These are phyloP conservation scores for Nemoura dubitans DNA, from an alignment of 2,888 invertebrate species.

Conservation along the genomic window DNA sequence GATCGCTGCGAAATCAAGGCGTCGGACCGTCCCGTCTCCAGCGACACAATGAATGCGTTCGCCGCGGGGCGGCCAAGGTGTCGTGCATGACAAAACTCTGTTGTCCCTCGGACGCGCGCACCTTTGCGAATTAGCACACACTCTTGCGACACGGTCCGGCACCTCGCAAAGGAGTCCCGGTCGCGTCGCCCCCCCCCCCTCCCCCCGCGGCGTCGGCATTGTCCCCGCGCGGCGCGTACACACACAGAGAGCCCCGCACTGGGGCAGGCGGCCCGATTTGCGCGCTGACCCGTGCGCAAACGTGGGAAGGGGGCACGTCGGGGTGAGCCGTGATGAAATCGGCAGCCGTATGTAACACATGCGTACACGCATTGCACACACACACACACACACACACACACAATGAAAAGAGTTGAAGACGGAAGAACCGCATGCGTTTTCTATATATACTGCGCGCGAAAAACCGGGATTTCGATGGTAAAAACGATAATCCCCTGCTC, in stretches of 20 bases:
- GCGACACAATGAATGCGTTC: no score
- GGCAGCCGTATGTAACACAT: no score
- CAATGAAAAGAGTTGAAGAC: background rate
- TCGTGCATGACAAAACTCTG: no score
- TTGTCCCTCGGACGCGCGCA: background rate
- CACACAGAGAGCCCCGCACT: no score
- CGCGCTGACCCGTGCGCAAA: background rate
- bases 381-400: no score
- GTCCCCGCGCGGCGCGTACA: background rate
- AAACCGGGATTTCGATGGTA: background rate
- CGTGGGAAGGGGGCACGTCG: background rate
- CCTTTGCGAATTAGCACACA: conserved; percentile 31
- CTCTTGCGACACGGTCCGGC: conserved; percentile 43
- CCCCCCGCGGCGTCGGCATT: background rate
- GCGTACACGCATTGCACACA: no score
- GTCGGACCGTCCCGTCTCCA: no score
- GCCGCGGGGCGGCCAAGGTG: no score
- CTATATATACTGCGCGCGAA: no score
- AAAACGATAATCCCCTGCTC: background rate
- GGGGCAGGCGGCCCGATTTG: background rate
- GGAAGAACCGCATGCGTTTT: background rate
- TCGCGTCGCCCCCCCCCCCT: conserved; percentile 17
- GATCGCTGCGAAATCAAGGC: no score
- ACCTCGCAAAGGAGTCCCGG: conserved; percentile 43
- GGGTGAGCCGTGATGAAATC: no score